Percentiles rank a stretch among this genome's conserved stretches.
phyloP scores from a whole-genome alignment of 1,140 invertebrate species.

The Zophobas atratus region DNA sequence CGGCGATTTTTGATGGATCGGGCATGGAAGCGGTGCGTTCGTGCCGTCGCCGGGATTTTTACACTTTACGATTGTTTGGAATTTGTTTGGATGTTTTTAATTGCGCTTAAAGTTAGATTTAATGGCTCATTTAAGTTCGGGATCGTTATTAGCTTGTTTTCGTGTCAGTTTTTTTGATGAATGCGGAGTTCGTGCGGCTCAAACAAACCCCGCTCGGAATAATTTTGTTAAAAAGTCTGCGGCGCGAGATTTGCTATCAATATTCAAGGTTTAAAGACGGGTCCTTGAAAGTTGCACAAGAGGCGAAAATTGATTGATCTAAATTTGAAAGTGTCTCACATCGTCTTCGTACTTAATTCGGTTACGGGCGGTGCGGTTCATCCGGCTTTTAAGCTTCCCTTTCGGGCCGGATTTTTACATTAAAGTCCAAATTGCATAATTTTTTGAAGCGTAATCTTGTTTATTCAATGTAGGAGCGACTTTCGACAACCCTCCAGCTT shows the following conservation, averaged over 20 bases:
- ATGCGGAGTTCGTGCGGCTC: background rate
- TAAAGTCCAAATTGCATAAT: no score
- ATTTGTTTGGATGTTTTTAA: slow-evolving; percentile 17
- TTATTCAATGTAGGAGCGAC: slow-evolving; percentile 5
- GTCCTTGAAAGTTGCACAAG: background rate
- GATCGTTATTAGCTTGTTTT: slow-evolving; percentile 25
- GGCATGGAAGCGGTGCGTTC: no score
- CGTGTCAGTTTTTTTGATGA: slow-evolving; percentile 21
- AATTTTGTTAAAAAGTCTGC: background rate
- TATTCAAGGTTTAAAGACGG: background rate
- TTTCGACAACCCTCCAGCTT: background rate
- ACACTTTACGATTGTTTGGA: background rate
- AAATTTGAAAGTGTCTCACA: background rate
- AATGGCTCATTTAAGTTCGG: slow-evolving; percentile 8
- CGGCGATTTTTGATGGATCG: background rate
- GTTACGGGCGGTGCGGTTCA: no score
- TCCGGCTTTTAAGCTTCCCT: background rate
- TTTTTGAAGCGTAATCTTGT: background rate
- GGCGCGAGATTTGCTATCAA: slow-evolving; percentile 2
- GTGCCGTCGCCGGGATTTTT: no score
- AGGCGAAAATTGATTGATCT: background rate
- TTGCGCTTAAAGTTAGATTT: slow-evolving; percentile 23
- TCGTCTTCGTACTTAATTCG: no score
- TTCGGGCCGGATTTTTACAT: no score
- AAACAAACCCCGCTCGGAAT: background rate